These are phyloP conservation scores for Dendroctonus ponderosae DNA, from an alignment of 1,140 invertebrate species.

Conservation along the genomic window DNA sequence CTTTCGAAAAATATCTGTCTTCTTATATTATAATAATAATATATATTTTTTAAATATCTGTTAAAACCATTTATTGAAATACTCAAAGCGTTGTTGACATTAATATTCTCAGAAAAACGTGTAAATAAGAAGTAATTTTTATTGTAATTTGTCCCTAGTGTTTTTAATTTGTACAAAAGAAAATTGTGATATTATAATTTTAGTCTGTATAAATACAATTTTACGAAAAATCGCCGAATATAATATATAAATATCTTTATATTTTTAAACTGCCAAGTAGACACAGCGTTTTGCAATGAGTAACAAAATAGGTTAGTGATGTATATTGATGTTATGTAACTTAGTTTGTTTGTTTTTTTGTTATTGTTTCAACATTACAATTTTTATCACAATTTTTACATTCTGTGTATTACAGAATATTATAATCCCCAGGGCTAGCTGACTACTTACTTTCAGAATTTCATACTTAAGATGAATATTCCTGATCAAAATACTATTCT, in stretches of 20 bases:
- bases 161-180: constrained; percentile 34
- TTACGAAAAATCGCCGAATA: constrained; percentile 29
- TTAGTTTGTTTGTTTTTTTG: constrained; percentile 23
- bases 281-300: constrained; percentile 35
- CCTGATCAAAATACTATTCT: too few species aligned
- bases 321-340: constrained; percentile 13
- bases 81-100: constrained; percentile 25
- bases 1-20: too few species aligned
- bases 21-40: too few species aligned
- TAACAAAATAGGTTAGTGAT: constrained; percentile 31
- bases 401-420: too few species aligned
- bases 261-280: constrained; percentile 32
- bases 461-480: too few species aligned
- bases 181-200: constrained; percentile 36
- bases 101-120: constrained; percentile 17
- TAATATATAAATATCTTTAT: constrained; percentile 27
- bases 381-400: background rate
- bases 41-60: too few species aligned
- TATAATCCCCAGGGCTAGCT: too few species aligned
- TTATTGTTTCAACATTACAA: constrained; percentile 21
- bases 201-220: constrained; percentile 24
- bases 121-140: constrained; percentile 18
- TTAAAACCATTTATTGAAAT: constrained; percentile 3
- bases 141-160: constrained; percentile 22
- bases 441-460: too few species aligned